phyloP scores from a whole-genome alignment of 2,888 invertebrate genomes.

The Corythucha ciliata region DNA sequence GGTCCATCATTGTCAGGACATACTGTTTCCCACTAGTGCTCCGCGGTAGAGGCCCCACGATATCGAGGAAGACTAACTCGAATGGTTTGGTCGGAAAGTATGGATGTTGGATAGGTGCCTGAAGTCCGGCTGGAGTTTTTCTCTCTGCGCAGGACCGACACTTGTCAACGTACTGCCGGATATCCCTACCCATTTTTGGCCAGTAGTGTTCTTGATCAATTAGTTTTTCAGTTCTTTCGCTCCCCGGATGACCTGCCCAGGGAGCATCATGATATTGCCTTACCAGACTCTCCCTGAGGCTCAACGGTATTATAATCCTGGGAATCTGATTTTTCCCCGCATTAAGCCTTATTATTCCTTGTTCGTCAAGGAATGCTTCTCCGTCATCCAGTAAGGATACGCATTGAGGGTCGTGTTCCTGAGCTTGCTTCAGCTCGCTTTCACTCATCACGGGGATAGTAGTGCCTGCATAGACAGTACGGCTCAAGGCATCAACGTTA shows the following conservation, averaged over 20 bases:
- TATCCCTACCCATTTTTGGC: constrained; percentile 38
- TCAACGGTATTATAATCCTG: background rate
- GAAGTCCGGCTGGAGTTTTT: constrained; percentile 34
- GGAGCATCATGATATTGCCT: constrained; percentile 25
- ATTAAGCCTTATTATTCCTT: background rate
- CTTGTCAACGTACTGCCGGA: constrained; percentile 36
- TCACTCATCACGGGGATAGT: background rate
- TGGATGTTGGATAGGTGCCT: constrained; percentile 38
- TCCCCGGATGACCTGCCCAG: constrained; percentile 36
- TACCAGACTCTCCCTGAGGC: background rate
- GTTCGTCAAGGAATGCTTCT: background rate
- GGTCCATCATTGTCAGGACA: constrained; percentile 17
- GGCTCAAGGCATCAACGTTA: constrained; percentile 25
- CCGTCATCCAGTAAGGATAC: background rate
- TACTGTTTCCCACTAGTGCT: constrained; percentile 7
- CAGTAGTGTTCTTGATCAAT: constrained; percentile 36
- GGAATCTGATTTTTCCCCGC: background rate
- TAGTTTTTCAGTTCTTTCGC: constrained; percentile 34
- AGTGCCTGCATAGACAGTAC: background rate
- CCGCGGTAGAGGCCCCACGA: constrained; percentile 31
- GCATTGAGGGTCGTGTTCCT: background rate
- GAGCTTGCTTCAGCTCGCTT: background rate
- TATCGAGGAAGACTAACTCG: constrained; percentile 37
- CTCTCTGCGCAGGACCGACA: constrained; percentile 39
- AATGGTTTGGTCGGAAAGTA: constrained; percentile 35